A percentile compares a stretch with the other conserved stretches of the same genome.
These are phyloP conservation scores for Tychaedon coryphoeus DNA, from an alignment of 2,113 vertebrate genomes.

Conservation along the genomic window DNA sequence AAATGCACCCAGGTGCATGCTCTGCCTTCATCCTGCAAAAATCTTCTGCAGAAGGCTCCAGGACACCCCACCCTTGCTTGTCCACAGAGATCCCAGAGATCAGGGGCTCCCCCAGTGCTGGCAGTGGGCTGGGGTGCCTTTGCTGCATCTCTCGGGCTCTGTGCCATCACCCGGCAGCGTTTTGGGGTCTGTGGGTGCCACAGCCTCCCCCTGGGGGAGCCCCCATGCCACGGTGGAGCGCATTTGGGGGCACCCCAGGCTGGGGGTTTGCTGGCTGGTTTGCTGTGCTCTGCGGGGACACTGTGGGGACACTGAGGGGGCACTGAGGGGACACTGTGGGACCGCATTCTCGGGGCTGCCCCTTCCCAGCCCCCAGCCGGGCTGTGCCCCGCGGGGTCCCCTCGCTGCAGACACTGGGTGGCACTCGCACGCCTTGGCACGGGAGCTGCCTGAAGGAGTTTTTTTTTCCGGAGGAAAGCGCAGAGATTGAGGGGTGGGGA, in stretches of 20 bases:
- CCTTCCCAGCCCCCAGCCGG: neutral
- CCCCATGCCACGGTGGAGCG: neutral
- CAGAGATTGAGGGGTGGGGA: neutral
- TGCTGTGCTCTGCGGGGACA: neutral
- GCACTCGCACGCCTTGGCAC: slow-evolving; percentile 17
- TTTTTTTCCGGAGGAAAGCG: neutral
- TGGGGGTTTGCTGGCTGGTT: neutral
- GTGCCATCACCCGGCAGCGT: fast-evolving
- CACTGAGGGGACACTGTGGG: too few species aligned
- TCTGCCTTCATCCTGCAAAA: neutral
- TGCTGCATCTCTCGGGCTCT: neutral
- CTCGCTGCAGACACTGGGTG: neutral
- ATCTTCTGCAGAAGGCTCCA: neutral
- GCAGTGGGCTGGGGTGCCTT: fast-evolving
- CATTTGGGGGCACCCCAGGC: neutral
- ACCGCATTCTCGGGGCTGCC: fast-evolving
- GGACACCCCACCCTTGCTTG: fast-evolving
- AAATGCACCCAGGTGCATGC: fast-evolving
- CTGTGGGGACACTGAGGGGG: neutral
- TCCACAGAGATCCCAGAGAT: fast-evolving
- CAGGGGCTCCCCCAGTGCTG: neutral
- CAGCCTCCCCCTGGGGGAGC: neutral
- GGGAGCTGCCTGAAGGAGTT: neutral
- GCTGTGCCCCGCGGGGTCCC: neutral
- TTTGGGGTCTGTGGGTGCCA: neutral